Evolutionary conservation across 2,888 invertebrate genomes (phyloP), one percentile per base, ranked within the genome.

Genomic region (Hedya salicella): DNA sequence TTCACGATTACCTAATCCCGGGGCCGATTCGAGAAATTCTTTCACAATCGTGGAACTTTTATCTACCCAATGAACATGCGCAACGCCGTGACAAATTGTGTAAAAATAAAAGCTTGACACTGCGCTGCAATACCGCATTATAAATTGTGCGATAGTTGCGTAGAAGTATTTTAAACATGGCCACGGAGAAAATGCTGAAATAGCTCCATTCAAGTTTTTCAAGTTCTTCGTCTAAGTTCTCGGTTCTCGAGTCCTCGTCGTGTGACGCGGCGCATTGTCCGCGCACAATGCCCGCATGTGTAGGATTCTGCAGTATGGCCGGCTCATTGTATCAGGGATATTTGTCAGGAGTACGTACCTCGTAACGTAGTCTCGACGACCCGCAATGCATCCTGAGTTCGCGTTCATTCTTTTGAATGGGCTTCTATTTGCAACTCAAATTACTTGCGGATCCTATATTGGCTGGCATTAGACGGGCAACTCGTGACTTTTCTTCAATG

Each of bases 201-300:
- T 80, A 84, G 79, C 87, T 84, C 81, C 82, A 86, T 88, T 87
- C 84, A 87, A 87, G 81, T 83, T 87, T 87, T 85, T 83, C 81
- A 86, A 89, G 88, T 85, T 88, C 83, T 83, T 71, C 73, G 81
- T 84, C 80, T 78, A 84, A 88, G 83, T 84, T 86, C 85, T 84
- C 77, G 78, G 83, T 79, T 82, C 81, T 77, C 76, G 81, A 81
- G 79, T 82, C 79, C 77, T 78, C 86, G 77, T 82, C 83, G 83
- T 82, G 81, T 84, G 82, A 82, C 80, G 82, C 79, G 74, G 78
- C 74, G 78, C 87, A 82, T 91, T 91, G 91, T 91, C 83, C 82
- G 78, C 69, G 70, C 75, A 91, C 91, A 91, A 91, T 89, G 73
- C 88, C 71, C 76, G 82, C 83, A 85, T 87, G 85, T 88, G 87